Base-by-base conservation (phyloP, 2,113 vertebrate species). In the Malurus elegans region DNA sequence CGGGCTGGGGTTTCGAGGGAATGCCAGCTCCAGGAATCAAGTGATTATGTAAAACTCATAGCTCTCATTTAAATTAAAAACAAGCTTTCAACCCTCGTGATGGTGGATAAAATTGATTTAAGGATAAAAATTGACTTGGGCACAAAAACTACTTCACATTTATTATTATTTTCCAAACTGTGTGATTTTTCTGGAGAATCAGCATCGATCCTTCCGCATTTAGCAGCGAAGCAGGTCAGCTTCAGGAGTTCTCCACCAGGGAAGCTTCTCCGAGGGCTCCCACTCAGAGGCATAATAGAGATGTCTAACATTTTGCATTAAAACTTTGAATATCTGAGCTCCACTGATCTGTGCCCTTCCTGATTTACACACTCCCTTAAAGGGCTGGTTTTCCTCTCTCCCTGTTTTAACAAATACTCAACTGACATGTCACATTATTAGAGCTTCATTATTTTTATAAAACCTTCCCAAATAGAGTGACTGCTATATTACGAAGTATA, bases 391-490 rank as follows among this genome's bases (percentile, higher is more conserved):
- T 60, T 48, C 79, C 66, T 58, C 82, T 50, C 36, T 64, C 71
- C 38, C 28, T 32, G 36, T 40, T 92, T 66, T 78, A 56, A 29
- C 87, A 90, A 74, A 88, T 31, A 58, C 76, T 36, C 51, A 78
- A 24, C 50, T 38, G 71, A 58, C 66, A 31, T 56, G 50, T 53
- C 75, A 81, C 29, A 91, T 90, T 76, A 79, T 74, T 73, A 87
- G 66, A 83, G 91, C 88, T 58, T 65, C 60, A 12, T 88, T 94
- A 78, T 78, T 95, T 88, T 40, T 90, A 76, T 58, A 62, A 72
- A 93, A 48, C 57, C 75, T 71, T 61, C 80, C 56, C 82, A 48
- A 95, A 65, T 3, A 84, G 31, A 65, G 73, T 81, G 60, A 76
- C 78, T 78, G 51, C 73, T 74, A 61, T 80, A 86, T 96, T 93